Base-by-base conservation (phyloP, 1,140 invertebrate genomes). In the Diachasma alloeum region DNA sequence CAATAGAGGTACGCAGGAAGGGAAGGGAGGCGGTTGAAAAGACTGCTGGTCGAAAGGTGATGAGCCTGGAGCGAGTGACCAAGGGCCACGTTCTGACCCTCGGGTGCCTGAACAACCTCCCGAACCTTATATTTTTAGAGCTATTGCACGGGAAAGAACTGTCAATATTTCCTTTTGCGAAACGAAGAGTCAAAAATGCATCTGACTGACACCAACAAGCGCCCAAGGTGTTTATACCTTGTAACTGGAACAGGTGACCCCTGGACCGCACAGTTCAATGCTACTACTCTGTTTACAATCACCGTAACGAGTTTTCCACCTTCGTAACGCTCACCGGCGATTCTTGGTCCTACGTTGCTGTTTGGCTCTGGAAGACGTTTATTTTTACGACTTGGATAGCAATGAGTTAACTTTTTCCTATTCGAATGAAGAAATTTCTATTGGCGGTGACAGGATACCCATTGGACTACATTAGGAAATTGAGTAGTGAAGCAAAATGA, bases 301-400 rank as follows among this genome's bases (percentile, higher is more conserved):
- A 93, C 91, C 84, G 93, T 92, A 72, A 93, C 90, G 77, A 95
- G 91, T 87, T 93, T 92, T 73, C 91, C 91, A 78, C 92, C 92
- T 80, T 92, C 92, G 83, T 93, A 93, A 87, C 91, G 89, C 84
- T 92, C 92, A 81, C 92, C 91, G 71, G 91, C 91, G 85, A 93
- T 91, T 89, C 93, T 92, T 17, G 92, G 93, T 79, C 91, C 85
- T 73, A 93, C 92, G 86, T 93, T 93, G 90, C 92, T 92, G 44
- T 92, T 93, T 39, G 92, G 93, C 87, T 93, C 93, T 93, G 92
- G 80, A 92, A 75, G 72, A 56, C 63, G 48, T 72, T 74, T 24
- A 19, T 53, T 53, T 19, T 17, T 5, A 19, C 48, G 48, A 15
- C 4, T 5, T 53, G 48, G 6, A 3, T 17, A 53, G 10, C 1